A percentile compares a stretch with the other conserved stretches of the same genome.
Evolutionary conservation across 2,888 invertebrate species (phyloP).

Genomic region (Gastrophysa polygoni): DNA sequence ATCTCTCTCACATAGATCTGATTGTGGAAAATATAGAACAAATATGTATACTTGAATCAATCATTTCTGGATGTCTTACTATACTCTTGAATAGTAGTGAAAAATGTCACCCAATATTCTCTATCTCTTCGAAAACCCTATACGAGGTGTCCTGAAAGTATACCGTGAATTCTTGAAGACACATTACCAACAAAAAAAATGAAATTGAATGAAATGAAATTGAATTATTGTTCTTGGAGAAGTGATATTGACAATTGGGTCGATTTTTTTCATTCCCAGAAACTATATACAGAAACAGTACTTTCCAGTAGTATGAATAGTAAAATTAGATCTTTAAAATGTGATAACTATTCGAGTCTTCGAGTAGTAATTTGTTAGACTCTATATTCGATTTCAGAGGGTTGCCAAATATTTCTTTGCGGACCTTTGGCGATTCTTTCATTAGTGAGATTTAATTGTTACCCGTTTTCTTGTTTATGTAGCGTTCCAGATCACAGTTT

Average conservation of each 20-base stretch:
- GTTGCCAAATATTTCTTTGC: conserved; percentile 28
- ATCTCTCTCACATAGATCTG: conserved; percentile 35
- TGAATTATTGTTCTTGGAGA: too few species aligned
- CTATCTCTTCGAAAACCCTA: too few species aligned
- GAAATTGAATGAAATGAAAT: too few species aligned
- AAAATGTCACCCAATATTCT: too few species aligned
- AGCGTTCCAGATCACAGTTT: conserved; percentile 19
- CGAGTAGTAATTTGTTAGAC: conserved; percentile 46
- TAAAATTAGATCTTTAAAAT: conserved; percentile 49
- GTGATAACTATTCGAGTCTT: conserved; percentile 48
- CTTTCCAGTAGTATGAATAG: conserved; percentile 8
- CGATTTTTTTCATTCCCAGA: neutral
- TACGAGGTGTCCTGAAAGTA: too few species aligned
- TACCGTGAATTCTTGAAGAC: too few species aligned
- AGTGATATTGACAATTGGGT: neutral
- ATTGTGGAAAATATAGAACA: conserved; percentile 8
- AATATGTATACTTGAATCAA: too few species aligned
- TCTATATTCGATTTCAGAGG: conserved; percentile 24
- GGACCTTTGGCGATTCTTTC: conserved; percentile 32
- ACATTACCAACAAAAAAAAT: too few species aligned
- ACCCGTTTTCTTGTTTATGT: conserved; percentile 43
- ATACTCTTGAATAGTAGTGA: too few species aligned
- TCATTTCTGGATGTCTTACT: too few species aligned
- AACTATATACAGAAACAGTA: conserved; percentile 19
- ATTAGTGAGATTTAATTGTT: conserved; percentile 55